Percentiles rank a stretch among this genome's conserved stretches.
phyloP scores from a whole-genome alignment of 2,113 vertebrate genomes.

The Erpornis zantholeuca region DNA sequence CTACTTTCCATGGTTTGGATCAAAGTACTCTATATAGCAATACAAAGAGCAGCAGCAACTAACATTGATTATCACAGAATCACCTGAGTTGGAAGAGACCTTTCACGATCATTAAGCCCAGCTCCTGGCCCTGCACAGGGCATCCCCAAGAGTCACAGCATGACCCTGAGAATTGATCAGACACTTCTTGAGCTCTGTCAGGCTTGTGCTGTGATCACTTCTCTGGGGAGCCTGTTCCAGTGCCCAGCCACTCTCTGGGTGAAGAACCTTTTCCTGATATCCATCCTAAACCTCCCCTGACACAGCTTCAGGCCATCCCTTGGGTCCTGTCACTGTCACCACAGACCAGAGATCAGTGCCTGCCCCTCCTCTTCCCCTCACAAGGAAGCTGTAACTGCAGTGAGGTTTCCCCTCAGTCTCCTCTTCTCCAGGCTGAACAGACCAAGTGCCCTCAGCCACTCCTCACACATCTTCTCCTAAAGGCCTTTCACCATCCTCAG shows the following conservation, averaged over 20 bases:
- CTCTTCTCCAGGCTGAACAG: not conserved
- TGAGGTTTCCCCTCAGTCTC: not conserved
- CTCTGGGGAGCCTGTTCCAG: not conserved
- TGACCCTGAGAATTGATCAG: not conserved
- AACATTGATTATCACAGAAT: not conserved
- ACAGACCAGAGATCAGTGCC: not conserved
- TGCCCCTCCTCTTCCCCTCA: no score
- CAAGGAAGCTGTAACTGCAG: accelerated
- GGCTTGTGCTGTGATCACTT: not conserved
- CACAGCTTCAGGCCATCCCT: not conserved
- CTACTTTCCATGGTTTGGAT: not conserved
- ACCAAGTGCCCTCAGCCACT: not conserved
- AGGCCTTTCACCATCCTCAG: not conserved
- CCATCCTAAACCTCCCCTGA: not conserved
- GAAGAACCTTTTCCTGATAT: not conserved
- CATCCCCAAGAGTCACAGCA: not conserved
- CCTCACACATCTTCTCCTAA: not conserved
- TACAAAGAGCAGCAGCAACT: not conserved
- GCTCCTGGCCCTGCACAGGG: not conserved
- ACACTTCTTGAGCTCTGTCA: not conserved
- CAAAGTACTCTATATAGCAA: not conserved
- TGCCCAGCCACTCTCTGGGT: accelerated
- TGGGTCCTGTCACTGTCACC: accelerated
- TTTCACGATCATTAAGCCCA: not conserved
- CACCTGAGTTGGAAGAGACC: not conserved